phyloP scores from a whole-genome alignment of 2,113 vertebrate genomes.

The Strix uralensis region DNA sequence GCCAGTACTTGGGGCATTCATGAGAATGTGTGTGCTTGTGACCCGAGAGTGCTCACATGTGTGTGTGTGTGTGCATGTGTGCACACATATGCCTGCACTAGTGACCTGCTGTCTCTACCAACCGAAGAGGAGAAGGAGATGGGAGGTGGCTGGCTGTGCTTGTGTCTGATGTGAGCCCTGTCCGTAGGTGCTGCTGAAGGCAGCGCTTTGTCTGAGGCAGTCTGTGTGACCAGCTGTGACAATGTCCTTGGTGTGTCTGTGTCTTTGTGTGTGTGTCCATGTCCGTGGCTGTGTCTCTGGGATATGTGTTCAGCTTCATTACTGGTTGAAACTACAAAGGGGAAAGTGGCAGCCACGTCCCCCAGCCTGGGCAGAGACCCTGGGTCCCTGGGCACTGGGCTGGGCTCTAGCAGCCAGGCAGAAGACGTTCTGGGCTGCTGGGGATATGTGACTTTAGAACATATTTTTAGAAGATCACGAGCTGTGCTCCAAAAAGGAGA shows the following conservation, averaged over 20 bases:
- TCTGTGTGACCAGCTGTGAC: fast-evolving
- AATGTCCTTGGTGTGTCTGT: no score
- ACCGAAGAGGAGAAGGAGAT: neutral
- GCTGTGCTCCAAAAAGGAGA: neutral
- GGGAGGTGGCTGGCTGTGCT: neutral
- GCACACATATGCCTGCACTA: no score
- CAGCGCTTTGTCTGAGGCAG: fast-evolving
- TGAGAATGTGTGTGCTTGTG: fast-evolving
- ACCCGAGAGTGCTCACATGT: fast-evolving
- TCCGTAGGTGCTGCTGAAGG: fast-evolving
- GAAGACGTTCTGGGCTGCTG: neutral
- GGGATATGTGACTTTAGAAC: neutral
- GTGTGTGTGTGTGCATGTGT: fast-evolving
- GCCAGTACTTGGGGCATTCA: neutral
- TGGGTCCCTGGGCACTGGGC: fast-evolving
- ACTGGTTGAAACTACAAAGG: neutral
- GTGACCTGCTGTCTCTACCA: neutral
- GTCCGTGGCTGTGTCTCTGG: no score
- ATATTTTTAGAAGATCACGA: neutral
- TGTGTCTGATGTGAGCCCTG: neutral
- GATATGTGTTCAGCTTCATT: neutral
- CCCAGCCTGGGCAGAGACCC: neutral
- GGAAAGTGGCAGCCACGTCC: neutral
- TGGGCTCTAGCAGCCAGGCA: neutral
- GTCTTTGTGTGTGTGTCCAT: fast-evolving